phyloP scores from a whole-genome alignment of 2,888 invertebrate genomes.

The Gari tellinella region DNA sequence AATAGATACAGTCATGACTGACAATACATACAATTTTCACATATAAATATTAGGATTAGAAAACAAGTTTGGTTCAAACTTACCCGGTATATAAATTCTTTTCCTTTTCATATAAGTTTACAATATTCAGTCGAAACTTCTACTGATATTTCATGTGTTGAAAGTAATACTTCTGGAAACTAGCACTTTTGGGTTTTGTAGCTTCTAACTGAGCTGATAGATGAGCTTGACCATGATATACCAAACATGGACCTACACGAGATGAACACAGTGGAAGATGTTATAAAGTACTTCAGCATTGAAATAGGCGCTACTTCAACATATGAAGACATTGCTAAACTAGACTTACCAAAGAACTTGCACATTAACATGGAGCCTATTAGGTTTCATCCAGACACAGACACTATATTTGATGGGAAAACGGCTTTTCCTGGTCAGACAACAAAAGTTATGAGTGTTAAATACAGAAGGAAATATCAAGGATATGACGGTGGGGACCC shows the following conservation, averaged over 20 bases:
- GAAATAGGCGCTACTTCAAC: constrained; percentile 73
- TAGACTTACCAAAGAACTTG: constrained; percentile 93
- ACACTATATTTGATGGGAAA: constrained; percentile 89
- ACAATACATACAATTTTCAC: no score
- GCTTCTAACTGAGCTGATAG: constrained; percentile 89
- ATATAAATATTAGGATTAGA: no score
- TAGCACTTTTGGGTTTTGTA: constrained; percentile 55
- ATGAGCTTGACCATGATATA: constrained; percentile 90
- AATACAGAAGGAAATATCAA: constrained; percentile 91
- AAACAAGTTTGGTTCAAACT: no score
- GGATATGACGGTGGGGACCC: constrained; percentile 9
- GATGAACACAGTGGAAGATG: constrained; percentile 88
- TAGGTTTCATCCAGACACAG: constrained; percentile 93
- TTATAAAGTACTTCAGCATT: constrained; percentile 74
- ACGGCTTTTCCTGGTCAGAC: constrained; percentile 94
- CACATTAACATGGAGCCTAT: constrained; percentile 92
- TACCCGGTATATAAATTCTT: no score
- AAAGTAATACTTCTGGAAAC: no score
- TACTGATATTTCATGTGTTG: no score
- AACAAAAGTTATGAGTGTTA: constrained; percentile 93
- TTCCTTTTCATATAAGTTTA: no score
- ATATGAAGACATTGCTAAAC: constrained; percentile 76
- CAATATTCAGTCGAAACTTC: no score
- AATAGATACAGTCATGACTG: no score
- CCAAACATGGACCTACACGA: constrained; percentile 93